A percentile compares a stretch with the other conserved stretches of the same genome.
These are phyloP conservation scores for Menura novaehollandiae DNA, from an alignment of 2,113 vertebrate species.

Conservation along the genomic window DNA sequence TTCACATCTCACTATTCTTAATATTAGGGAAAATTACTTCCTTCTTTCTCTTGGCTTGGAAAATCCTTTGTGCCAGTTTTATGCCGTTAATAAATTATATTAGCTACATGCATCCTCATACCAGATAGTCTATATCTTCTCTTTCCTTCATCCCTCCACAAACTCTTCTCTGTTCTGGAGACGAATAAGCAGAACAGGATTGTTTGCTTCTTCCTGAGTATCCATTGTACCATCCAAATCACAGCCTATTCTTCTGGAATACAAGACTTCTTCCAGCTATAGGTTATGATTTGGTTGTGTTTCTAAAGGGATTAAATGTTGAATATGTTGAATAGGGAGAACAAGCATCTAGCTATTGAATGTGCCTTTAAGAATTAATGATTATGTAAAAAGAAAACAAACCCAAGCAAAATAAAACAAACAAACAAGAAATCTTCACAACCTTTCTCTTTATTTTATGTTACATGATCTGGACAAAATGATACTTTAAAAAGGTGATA, in stretches of 20 bases:
- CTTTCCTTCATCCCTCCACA: neutral
- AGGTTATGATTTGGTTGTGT: accelerated
- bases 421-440: neutral
- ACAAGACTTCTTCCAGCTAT: neutral
- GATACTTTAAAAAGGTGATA: neutral
- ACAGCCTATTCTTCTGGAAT: neutral
- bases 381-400: neutral
- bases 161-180: neutral
- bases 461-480: neutral
- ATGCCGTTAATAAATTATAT: neutral
- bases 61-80: neutral
- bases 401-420: neutral
- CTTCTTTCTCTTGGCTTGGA: neutral
- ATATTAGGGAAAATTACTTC: neutral
- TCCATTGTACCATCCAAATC: neutral
- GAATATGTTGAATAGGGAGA: neutral
- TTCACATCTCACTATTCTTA: neutral
- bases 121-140: neutral
- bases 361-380: neutral
- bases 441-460: neutral
- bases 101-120: accelerated
- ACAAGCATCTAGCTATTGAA: neutral
- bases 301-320: neutral
- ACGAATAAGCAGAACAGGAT: neutral
- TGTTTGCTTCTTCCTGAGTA: neutral